A percentile compares a stretch with the other conserved stretches of the same genome.
Evolutionary conservation across 1,140 invertebrate genomes (phyloP).

Genomic region (Drosophila nasuta): DNA sequence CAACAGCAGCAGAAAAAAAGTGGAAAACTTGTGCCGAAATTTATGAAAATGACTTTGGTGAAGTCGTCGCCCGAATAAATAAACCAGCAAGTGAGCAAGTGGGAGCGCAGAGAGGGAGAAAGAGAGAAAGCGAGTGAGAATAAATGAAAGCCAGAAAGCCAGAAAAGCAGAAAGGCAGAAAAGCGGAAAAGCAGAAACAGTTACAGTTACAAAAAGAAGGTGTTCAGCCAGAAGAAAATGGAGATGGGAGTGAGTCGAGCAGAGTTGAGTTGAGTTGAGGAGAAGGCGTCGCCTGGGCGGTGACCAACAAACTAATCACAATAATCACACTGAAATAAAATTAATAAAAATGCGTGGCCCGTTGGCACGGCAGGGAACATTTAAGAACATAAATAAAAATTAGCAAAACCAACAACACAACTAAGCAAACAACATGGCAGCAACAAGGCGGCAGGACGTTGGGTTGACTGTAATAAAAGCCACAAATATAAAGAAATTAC

Average conservation of each 20-base stretch:
- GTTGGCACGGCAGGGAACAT: conserved; percentile 74
- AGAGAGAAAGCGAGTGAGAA: background rate
- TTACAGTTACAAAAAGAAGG: conserved; percentile 31
- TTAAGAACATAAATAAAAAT: conserved; percentile 84
- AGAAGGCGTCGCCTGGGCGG: conserved; percentile 20
- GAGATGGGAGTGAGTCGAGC: no score
- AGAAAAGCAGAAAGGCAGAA: conserved; percentile 7
- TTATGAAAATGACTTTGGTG: conserved; percentile 79
- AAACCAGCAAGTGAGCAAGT: conserved; percentile 33
- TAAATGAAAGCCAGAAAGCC: conserved; percentile 4
- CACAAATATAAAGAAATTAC: conserved; percentile 83
- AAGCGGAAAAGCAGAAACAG: conserved; percentile 21
- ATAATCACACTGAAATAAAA: conserved; percentile 83
- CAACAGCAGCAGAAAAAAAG: conserved; percentile 1
- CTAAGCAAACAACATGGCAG: conserved; percentile 55
- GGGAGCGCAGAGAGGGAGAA: background rate
- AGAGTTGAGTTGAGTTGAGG: background rate
- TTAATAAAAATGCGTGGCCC: conserved; percentile 82
- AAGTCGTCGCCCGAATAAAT: conserved; percentile 74
- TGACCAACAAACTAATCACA: conserved; percentile 76
- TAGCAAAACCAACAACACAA: conserved; percentile 78
- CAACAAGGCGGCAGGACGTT: conserved; percentile 6
- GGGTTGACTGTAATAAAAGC: conserved; percentile 70
- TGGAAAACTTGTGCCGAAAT: conserved; percentile 60
- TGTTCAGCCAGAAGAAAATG: conserved; percentile 29